Conservation (phyloP, 2,888 invertebrate species). For the Caenorhabditis wallacei region DNA sequence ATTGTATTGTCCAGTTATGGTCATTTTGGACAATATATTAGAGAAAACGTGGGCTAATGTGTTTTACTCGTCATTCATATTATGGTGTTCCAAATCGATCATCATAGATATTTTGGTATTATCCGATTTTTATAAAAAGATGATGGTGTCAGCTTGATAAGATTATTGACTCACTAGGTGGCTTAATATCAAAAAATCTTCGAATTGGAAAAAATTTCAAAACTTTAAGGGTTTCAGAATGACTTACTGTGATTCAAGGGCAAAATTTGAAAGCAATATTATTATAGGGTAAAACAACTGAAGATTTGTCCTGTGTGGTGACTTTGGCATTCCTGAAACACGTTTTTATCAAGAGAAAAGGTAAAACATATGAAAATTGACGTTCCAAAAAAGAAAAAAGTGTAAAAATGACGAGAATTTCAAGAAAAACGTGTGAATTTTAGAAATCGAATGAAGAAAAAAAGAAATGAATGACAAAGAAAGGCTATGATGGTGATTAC, state of each 20-base stretch:
- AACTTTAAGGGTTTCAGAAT: background rate
- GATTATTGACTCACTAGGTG: slow-evolving; percentile 10
- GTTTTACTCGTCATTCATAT: background rate
- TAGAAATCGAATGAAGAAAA: background rate
- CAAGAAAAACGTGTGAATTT: background rate
- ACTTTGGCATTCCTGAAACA: slow-evolving; percentile 53
- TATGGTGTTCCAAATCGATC: background rate
- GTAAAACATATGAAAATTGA: background rate
- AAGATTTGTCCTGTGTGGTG: slow-evolving; percentile 62
- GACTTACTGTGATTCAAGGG: slow-evolving; percentile 49
- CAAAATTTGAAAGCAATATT: slow-evolving; percentile 37
- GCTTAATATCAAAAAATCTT: background rate
- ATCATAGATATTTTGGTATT: background rate
- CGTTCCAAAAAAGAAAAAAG: background rate
- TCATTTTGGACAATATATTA: background rate
- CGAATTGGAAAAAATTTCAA: background rate
- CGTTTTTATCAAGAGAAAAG: no score
- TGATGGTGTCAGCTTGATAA: no score
- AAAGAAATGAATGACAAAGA: slow-evolving; percentile 1
- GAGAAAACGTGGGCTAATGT: background rate
- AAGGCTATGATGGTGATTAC: background rate
- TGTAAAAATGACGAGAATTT: background rate
- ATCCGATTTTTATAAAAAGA: background rate
- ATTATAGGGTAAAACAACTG: slow-evolving; percentile 44
- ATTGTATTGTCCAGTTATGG: slow-evolving; percentile 1